These are phyloP conservation scores for Zalophus californianus DNA, from an alignment of 2,797 vertebrate species.

Conservation along the genomic window DNA sequence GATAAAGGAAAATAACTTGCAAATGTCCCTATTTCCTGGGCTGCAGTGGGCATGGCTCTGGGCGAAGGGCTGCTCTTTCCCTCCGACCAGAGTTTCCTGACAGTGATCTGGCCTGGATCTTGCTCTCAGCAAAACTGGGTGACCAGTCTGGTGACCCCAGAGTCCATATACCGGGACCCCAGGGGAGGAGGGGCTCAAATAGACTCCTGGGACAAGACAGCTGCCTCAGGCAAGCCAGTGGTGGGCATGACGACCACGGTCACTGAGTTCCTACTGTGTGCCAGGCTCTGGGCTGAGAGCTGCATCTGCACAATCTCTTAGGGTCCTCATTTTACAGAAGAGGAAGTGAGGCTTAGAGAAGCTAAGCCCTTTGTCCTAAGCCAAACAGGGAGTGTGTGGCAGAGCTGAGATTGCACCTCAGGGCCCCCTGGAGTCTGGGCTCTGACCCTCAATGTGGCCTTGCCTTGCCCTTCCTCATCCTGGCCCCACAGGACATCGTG, in stretches of 20 bases:
- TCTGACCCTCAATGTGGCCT: background rate
- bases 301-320: background rate
- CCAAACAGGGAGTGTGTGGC: fast-evolving
- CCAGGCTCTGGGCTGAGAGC: background rate
- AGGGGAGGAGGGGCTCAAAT: background rate
- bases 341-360: background rate
- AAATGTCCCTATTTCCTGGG: background rate
- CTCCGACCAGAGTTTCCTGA: background rate
- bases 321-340: background rate
- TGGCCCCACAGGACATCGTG: background rate
- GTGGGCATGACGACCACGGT: fast-evolving
- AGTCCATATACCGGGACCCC: background rate
- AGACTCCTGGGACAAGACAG: background rate
- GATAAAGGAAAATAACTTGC: background rate
- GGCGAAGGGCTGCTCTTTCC: background rate
- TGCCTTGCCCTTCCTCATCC: background rate
- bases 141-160: background rate
- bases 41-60: background rate
- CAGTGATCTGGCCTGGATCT: background rate
- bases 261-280: background rate
- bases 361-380: background rate
- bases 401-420: background rate
- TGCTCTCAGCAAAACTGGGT: background rate
- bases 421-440: background rate
- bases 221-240: background rate